Evolutionary conservation across 2,797 vertebrate species (phyloP).

Genomic region (Argyrosomus regius): DNA sequence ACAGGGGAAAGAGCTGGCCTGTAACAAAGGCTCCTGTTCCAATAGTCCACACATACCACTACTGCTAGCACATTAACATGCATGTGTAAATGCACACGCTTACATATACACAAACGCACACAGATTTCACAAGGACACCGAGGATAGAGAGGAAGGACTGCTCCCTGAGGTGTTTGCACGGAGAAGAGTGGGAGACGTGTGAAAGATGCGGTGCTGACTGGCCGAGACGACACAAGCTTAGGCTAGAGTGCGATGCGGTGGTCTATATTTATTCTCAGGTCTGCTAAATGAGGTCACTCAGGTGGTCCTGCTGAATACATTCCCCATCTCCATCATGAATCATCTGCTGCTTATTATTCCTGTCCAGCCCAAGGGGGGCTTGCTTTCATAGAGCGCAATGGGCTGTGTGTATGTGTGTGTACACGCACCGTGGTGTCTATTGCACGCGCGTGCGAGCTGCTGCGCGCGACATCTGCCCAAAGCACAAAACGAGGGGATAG

Average conservation of each 20-base stretch:
- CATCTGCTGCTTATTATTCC: slow-evolving; percentile 86
- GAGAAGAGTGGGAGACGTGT: slow-evolving; percentile 69
- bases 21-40: slow-evolving; percentile 64
- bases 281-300: slow-evolving; percentile 87
- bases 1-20: slow-evolving; percentile 58
- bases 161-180: slow-evolving; percentile 53
- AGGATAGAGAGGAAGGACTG: slow-evolving; percentile 42
- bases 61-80: slow-evolving; percentile 51
- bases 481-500: slow-evolving; percentile 67
- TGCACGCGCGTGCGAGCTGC: not conserved
- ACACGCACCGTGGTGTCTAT: slow-evolving; percentile 5
- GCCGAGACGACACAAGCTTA: slow-evolving; percentile 56
- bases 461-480: slow-evolving; percentile 64
- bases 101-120: slow-evolving; percentile 38
- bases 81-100: slow-evolving; percentile 13
- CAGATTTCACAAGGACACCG: slow-evolving; percentile 65
- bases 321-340: slow-evolving; percentile 84
- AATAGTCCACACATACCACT: slow-evolving; percentile 45
- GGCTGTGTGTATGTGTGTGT: slow-evolving; percentile 31
- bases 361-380: slow-evolving; percentile 70
- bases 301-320: slow-evolving; percentile 84
- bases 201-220: slow-evolving; percentile 53
- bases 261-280: slow-evolving; percentile 86
- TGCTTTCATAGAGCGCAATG: slow-evolving; percentile 63
- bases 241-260: slow-evolving; percentile 48